phyloP scores from a whole-genome alignment of 2,113 vertebrate genomes.

The Cricetomys ansorgei region DNA sequence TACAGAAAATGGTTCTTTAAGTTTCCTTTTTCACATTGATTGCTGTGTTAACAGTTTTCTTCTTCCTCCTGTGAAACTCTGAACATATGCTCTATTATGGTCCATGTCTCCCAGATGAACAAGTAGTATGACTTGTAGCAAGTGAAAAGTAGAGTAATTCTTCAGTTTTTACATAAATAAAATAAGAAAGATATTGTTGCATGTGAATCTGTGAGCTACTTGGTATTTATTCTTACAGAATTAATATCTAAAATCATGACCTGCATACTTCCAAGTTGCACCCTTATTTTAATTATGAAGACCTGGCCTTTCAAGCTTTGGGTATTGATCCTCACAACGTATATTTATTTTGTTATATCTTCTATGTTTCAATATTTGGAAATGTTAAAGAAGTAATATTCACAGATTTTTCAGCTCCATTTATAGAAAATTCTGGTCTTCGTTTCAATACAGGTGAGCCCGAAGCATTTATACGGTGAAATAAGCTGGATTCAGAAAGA shows the following conservation, averaged over 20 bases:
- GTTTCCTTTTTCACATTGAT: background rate
- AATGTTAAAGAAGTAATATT: background rate
- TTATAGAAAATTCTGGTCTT: background rate
- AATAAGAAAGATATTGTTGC: background rate
- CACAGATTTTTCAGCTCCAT: background rate
- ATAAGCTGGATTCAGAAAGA: background rate
- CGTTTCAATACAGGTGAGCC: background rate
- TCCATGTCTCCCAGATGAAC: constrained; percentile 48
- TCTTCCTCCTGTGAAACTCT: constrained; percentile 44
- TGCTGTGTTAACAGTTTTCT: constrained; percentile 34
- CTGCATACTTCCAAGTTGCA: constrained; percentile 5
- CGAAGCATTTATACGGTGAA: background rate
- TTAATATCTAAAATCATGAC: background rate
- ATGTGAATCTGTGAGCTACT: background rate
- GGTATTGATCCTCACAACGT: background rate
- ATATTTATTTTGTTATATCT: background rate
- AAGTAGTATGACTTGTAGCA: background rate
- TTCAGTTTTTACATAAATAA: constrained; percentile 15
- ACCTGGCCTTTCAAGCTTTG: background rate
- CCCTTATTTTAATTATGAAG: constrained; percentile 36
- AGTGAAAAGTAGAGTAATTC: constrained; percentile 16
- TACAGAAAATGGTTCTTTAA: background rate
- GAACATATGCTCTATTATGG: constrained; percentile 58
- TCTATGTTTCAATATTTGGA: background rate
- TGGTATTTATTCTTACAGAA: constrained; percentile 1